Base-by-base conservation (phyloP, 2,113 vertebrate genomes). In the Aldabrachelys gigantea region DNA sequence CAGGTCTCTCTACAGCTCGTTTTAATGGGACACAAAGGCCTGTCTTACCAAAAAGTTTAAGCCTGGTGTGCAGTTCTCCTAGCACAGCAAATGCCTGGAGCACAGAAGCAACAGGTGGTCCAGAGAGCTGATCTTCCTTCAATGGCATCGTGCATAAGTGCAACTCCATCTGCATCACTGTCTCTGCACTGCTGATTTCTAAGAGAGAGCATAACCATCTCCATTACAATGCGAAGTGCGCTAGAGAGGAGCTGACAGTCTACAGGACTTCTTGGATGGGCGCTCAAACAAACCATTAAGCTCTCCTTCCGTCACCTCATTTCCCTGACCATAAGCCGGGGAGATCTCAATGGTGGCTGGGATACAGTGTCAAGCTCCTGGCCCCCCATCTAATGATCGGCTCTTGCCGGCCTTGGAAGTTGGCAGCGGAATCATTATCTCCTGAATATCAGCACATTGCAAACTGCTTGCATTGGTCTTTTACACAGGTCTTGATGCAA, bases 11-110 rank as follows among this genome's bases (percentile, higher is more conserved):
- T 62, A 62, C 29, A 62, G 29, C 59, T 54, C 53, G 25, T 69
- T 69, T 21, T n/a, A n/a, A 87, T 10, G 16, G 94, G 92, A 92
- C 65, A 89, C 91, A 82, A 27, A 2, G 7, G 2, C 35, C 31
- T 44, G 21, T 31, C 98, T 99, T 98, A 99, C 99, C 99, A 95
- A 99, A 99, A 21, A 98, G 97, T 78, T 99, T 99, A 62, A 99
- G 98, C 93, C 98, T 99, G 96, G 97, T 96, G 82, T 98, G 98
- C 75, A 99, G 98, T 44, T 99, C 99, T 89, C 99, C 99, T 47
- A 99, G 98, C 94, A 99, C 90, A 85, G 99, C 98, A 88, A 99
- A 98, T 0, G 99, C 99, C 96, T 99, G 98, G 72, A 99, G 98
- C 84, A 99, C 98, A 3, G 97, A 98, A 80, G 97, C 72, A 44